A percentile compares a stretch with the other conserved stretches of the same genome.
Evolutionary conservation across 2,113 vertebrate genomes (phyloP).

Genomic region (Danio rerio): DNA sequence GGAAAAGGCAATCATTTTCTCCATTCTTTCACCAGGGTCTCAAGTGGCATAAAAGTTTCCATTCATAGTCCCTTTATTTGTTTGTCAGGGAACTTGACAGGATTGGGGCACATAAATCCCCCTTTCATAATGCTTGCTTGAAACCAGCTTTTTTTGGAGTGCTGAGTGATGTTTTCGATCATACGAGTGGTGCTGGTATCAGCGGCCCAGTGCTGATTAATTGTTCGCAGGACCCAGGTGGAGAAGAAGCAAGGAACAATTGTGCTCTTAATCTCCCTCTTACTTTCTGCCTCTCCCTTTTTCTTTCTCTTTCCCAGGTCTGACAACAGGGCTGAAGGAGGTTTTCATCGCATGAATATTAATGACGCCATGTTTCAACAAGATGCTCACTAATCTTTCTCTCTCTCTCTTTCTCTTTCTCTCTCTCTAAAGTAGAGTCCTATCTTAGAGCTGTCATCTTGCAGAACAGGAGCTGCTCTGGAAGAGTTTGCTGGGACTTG

Average conservation of each 20-base stretch:
- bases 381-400: conserved; percentile 26
- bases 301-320: conserved; percentile 28
- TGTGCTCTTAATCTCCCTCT: conserved; percentile 38
- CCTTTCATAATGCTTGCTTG: conserved; percentile 24
- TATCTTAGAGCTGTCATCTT: conserved; percentile 2
- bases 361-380: conserved; percentile 42
- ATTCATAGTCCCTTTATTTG: conserved; percentile 33
- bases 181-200: conserved; percentile 35
- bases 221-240: conserved; percentile 51
- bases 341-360: conserved; percentile 45
- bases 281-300: neutral
- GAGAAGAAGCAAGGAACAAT: conserved; percentile 40
- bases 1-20: neutral
- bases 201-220: conserved; percentile 33
- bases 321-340: conserved; percentile 8
- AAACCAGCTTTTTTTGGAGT: neutral
- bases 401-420: neutral
- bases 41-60: conserved; percentile 19
- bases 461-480: neutral
- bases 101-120: conserved; percentile 14
- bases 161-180: conserved; percentile 31
- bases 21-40: neutral
- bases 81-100: conserved; percentile 18
- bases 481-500: neutral
- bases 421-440: conserved; percentile 5